Base-by-base conservation (phyloP, 1,140 invertebrate genomes). In the Leptinotarsa lineolata region DNA sequence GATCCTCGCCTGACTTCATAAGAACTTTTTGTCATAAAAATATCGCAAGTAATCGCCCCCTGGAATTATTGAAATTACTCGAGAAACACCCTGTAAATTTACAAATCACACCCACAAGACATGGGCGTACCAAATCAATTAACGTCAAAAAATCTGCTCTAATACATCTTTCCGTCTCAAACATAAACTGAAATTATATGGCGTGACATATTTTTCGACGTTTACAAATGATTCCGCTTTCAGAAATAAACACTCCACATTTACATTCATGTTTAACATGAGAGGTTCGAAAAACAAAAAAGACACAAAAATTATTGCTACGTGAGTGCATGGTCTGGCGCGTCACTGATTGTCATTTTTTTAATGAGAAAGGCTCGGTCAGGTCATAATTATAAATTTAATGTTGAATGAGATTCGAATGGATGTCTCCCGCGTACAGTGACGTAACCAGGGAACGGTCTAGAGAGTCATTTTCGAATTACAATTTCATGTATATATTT, bases 221-320 rank as follows among this genome's bases (percentile, higher is more conserved):
- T 66, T 24, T 44, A 66, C 64, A 66, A 66, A 66, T 66, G 64
- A 18, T 44, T 66, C 30, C 39, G 39, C 64, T 66, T 66, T 66
- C 30, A 66, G 64, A 66, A 66, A 66, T 66, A 66, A 66, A 66
- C 22, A 44, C 64, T 66, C 30, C n/a, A 66, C 64, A 66, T 66
- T 66, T 39, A 66, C 64, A 66, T 39, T 39, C 64, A 66, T 66
- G 64, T 66, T 39, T 24, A 66, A 66, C 64, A 22, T 64, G 22
- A 64, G 13, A 64, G n/a, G 24, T 64, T 16, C 15, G 21, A 64
- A 64, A 22, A 30, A 22, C 61, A 22, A 44, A 39, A 66, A 24
- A n/a, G 64, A 18, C 5, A 39, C 22, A 66, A 66, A 66, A 66
- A 66, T 64, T 64, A 64, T 66, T 18, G 64, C 39, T 44, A 39